A percentile compares a stretch with the other conserved stretches of the same genome.
phyloP scores from a whole-genome alignment of 2,113 vertebrate genomes.

The Pardalotus punctatus region DNA sequence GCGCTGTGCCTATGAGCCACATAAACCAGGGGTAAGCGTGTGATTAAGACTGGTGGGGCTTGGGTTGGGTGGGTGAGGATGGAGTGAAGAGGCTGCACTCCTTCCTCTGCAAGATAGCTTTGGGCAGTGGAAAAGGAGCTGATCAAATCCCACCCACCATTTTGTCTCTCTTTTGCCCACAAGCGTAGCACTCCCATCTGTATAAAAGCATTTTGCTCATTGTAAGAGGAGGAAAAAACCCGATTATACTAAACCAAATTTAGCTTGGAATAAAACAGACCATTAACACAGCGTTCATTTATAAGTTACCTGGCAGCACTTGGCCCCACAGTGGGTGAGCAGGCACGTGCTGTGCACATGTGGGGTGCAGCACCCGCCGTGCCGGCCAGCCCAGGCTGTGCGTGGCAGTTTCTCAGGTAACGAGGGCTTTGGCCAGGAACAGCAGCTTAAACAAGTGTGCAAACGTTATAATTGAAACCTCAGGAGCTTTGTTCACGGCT shows the following conservation, averaged over 20 bases:
- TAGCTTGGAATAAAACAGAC: not conserved
- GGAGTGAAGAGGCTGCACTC: not conserved
- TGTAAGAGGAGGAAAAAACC: not conserved
- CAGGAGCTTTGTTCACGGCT: not conserved
- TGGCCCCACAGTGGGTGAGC: not conserved
- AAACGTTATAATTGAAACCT: not conserved
- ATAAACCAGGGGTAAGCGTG: not conserved
- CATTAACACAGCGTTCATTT: not conserved
- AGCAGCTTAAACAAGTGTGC: constrained; percentile 48
- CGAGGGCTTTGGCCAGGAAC: not conserved
- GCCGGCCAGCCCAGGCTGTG: not conserved
- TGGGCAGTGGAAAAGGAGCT: not conserved
- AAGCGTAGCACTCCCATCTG: not conserved
- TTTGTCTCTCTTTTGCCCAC: not conserved
- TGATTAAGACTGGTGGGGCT: not conserved
- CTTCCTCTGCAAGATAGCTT: not conserved
- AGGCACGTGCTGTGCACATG: not conserved
- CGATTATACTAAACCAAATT: not conserved
- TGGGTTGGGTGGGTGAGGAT: not conserved
- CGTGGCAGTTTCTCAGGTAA: constrained; percentile 48
- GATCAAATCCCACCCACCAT: not conserved
- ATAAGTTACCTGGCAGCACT: not conserved
- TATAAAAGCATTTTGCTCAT: not conserved
- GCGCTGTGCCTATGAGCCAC: fast-evolving
- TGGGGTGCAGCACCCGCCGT: not conserved